Percentiles rank a stretch among this genome's conserved stretches.
Conservation (phyloP, 2,888 invertebrate species). For the Aporophyla lueneburgensis region DNA sequence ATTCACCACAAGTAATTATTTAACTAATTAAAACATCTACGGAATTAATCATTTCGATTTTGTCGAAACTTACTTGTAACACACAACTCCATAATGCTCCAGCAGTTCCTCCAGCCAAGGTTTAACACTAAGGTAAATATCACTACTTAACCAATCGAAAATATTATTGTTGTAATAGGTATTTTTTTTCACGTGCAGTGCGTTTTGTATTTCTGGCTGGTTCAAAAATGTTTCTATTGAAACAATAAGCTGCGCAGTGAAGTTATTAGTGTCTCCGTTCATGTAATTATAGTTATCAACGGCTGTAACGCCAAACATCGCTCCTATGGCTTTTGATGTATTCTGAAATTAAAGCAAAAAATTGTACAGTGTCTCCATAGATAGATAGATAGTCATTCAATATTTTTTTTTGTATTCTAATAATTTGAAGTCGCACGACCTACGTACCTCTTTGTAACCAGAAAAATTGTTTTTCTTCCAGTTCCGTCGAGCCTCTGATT, state of each 20-base stretch:
- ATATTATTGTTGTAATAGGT: background rate
- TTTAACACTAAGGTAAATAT: slow-evolving; percentile 10
- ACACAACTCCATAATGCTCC: slow-evolving; percentile 63
- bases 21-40: too few species aligned
- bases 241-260: background rate
- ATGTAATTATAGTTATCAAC: slow-evolving; percentile 20
- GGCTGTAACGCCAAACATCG: background rate
- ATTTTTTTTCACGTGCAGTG: slow-evolving; percentile 12
- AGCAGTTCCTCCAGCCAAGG: slow-evolving; percentile 55
- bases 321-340: too few species aligned
- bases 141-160: background rate
- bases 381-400: too few species aligned
- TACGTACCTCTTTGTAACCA: slow-evolving; percentile 3
- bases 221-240: slow-evolving; percentile 26
- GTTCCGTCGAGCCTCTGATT: slow-evolving; percentile 10
- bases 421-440: too few species aligned
- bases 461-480: background rate
- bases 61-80: slow-evolving; percentile 40
- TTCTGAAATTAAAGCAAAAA: too few species aligned
- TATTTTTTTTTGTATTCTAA: too few species aligned
- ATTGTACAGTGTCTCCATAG: too few species aligned
- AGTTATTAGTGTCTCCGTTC: background rate
- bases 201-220: slow-evolving; percentile 11
- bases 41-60: too few species aligned
- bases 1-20: too few species aligned